Conservation (phyloP, 2,797 vertebrate genomes). For the Sitta carolinensis region DNA sequence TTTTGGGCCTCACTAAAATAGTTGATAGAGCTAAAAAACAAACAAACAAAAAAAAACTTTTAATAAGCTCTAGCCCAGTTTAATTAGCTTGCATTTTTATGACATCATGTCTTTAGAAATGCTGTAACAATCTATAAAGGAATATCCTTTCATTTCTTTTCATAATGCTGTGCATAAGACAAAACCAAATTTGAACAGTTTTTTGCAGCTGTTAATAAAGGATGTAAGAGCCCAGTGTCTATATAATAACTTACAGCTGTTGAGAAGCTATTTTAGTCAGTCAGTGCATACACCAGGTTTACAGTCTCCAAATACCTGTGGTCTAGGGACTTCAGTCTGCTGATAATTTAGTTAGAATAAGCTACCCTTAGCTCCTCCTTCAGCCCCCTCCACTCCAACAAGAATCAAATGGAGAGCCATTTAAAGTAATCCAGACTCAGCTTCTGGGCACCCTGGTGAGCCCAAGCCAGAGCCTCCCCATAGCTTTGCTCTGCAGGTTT, state of each 20-base stretch:
- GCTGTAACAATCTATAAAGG: not conserved
- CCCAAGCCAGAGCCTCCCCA: not conserved
- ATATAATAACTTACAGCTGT: constrained; percentile 46
- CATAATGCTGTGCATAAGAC: constrained; percentile 33
- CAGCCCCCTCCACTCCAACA: accelerated
- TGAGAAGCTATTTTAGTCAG: constrained; percentile 29
- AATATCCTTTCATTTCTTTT: not conserved
- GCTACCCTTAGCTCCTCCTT: constrained; percentile 11
- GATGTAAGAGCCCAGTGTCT: constrained; percentile 13
- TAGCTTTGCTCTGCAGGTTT: not conserved
- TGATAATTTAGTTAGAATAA: constrained; percentile 52
- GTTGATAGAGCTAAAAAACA: not conserved
- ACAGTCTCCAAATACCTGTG: constrained; percentile 52
- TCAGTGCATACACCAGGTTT: not conserved
- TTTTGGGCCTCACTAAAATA: not conserved
- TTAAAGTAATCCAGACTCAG: not conserved
- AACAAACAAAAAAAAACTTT: not conserved
- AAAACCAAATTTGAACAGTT: constrained; percentile 45
- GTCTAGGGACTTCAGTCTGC: constrained; percentile 37
- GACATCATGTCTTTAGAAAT: not conserved
- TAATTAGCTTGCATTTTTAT: not conserved
- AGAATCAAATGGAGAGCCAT: not conserved
- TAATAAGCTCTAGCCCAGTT: not conserved
- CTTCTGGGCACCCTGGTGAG: not conserved
- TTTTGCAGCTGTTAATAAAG: constrained; percentile 47